Conservation (phyloP, 2,113 vertebrate species). For the Scalopus aquaticus region DNA sequence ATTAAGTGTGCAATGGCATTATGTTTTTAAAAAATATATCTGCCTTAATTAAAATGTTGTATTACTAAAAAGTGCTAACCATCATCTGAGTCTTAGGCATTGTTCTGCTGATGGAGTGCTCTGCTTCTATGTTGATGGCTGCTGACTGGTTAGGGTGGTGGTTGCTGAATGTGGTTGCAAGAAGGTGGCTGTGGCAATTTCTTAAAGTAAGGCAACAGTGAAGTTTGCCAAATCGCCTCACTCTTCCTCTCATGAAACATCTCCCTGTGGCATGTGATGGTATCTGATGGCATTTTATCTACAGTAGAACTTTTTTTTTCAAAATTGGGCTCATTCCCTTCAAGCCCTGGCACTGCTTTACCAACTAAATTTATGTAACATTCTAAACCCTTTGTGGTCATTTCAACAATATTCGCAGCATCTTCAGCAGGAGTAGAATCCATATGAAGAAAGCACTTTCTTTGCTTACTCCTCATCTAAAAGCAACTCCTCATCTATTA, state of each 20-base stretch:
- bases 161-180: not conserved
- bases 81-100: not conserved
- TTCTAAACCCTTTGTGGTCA: not conserved
- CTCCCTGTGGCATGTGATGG: not conserved
- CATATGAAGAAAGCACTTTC: not conserved
- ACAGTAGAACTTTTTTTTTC: not conserved
- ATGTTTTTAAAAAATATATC: not conserved
- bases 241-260: not conserved
- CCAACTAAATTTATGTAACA: not conserved
- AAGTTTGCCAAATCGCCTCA: not conserved
- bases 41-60: not conserved
- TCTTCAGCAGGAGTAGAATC: not conserved
- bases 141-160: not conserved
- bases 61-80: not conserved
- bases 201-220: not conserved
- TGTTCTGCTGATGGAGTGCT: not conserved
- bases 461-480: not conserved
- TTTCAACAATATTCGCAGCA: not conserved
- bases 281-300: not conserved
- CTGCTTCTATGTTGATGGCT: not conserved
- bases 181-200: not conserved
- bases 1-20: not conserved
- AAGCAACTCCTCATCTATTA: not conserved
- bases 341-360: not conserved
- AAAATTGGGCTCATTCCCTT: not conserved